Evolutionary conservation across 1,140 invertebrate species (phyloP), one percentile per base, ranked within the genome.

Genomic region (Stegodyphus dumicola): DNA sequence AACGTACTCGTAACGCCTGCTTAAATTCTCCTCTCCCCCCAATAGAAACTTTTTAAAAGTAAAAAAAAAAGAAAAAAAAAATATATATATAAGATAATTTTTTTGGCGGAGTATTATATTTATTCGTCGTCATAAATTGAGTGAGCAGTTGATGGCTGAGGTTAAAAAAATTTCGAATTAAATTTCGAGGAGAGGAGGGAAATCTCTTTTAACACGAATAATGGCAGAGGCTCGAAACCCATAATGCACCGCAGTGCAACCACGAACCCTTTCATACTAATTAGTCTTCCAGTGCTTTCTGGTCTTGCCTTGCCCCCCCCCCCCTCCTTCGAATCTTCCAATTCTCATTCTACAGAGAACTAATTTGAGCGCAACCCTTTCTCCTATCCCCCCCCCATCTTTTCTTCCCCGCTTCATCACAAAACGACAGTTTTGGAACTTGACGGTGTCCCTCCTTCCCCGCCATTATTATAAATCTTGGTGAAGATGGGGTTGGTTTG

Each of bases 221-320:
- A 83, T 83, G 69, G 54, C 80, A 17, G 11, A 33, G 78, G 18
- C 60, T 33, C 69, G 54, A 69, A 71, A 66, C 60, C 71, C 80
- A 83, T 74, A 75, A 75, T 83, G 70, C 80, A 75, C 71, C 80
- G 70, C 80, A 70, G 75, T 71, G 69, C 70, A 60, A 75, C 80
- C 80, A 56, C 80, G 56, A 83, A 83, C 80, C 80, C 80, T 83
- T 83, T 83, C 71, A 83, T 83, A 67, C 80, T 83, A 83, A 83
- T 83, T 83, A 83, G 71, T 66, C 78, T 65, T 54, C 15, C 33
- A n/a, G 52, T 53, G 7, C 48, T 48, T n/a, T 66, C 53, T 51
- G 17, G 11, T 52, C 70, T 75, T 75, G 51, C 70, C 51, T 33
- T 33, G 33, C 33, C 3, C 3, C 33, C 33, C 3, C 3, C 33